Percentiles rank a stretch among this genome's conserved stretches.
Conservation (phyloP, 2,888 invertebrate genomes). For the Microplitis deprimator region DNA sequence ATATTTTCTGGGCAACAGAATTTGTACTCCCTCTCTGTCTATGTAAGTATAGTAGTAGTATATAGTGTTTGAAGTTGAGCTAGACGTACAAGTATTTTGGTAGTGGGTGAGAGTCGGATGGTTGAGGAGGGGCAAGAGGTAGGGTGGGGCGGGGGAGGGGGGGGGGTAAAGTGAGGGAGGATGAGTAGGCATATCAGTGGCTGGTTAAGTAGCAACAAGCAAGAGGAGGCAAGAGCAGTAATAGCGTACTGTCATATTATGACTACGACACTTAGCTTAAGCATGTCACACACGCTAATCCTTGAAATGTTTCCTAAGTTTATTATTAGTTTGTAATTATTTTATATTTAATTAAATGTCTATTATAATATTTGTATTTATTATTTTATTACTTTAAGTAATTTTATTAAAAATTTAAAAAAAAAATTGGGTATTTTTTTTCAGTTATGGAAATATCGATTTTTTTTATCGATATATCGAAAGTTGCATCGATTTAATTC, state of each 20-base stretch:
- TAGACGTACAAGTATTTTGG: neutral
- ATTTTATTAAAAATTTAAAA: conserved; percentile 4
- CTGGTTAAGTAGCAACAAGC: conserved; percentile 1
- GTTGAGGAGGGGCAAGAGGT: neutral
- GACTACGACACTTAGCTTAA: conserved; percentile 1
- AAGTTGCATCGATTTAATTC: too few species aligned
- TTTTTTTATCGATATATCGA: too few species aligned
- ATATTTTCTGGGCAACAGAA: neutral
- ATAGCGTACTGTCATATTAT: conserved; percentile 1
- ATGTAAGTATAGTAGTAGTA: neutral
- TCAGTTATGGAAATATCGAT: too few species aligned
- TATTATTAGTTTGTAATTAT: conserved; percentile 1
- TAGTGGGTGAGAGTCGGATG: neutral
- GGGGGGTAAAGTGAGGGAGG: neutral
- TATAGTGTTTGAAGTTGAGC: neutral
- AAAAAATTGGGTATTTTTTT: too few species aligned
- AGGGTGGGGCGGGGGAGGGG: too few species aligned
- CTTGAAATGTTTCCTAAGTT: conserved; percentile 1
- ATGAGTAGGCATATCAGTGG: neutral
- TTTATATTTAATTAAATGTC: conserved; percentile 1
- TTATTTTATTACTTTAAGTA: neutral
- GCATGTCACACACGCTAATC: neutral
- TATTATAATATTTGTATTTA: neutral
- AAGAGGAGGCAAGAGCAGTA: neutral
- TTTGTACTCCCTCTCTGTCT: neutral